Evolutionary conservation across 2,797 vertebrate genomes (phyloP), one percentile per base, ranked within the genome.

Genomic region (Enteromius afrohamiltoni): DNA sequence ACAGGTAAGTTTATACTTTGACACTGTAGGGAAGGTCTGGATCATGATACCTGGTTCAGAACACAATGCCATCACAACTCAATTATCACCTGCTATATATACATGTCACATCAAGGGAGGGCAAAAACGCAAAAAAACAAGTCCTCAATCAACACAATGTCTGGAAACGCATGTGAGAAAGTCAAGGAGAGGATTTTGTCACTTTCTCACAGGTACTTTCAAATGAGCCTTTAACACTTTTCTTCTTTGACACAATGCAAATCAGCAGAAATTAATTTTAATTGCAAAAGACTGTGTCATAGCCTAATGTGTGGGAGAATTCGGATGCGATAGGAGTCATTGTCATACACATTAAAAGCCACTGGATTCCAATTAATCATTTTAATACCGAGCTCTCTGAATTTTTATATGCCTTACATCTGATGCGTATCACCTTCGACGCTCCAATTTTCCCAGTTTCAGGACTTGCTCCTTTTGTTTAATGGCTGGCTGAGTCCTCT

Each of bases 41-140:
- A 85, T 87, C 77, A 69, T 82, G 83, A 79, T 84, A 87, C 86
- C 88, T 88, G 85, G 71, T 85, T 71, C 70, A 64, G 29, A 86
- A 87, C 89, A 94, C 92, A 94, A 93, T 89, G 90, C 89, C 92
- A 93, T 92, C 90, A 87, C 91, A 89, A 90, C 92, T 93, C 92
- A 95, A 95, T 95, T 94, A 94, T 93, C 94, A 94, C 93, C 90
- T 94, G 92, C 92, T 93, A 92, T 93, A 94, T 94, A 93, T 95
- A 93, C 91, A 93, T 86, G 88, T 82, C 84, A 1, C 37, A 82
- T 77, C 82, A 78, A 68, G 81, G 81, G 83, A 85, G 74, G 53
- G 81, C 77, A 87, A 62, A 85, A 88, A 84, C 68, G 81, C 82
- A 67, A 79, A 79, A 77, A 70, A 87, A 87, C 68, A 85, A 85